A percentile compares a stretch with the other conserved stretches of the same genome.
Conservation (phyloP, 2,113 vertebrate genomes). For the Macrotis lagotis region DNA sequence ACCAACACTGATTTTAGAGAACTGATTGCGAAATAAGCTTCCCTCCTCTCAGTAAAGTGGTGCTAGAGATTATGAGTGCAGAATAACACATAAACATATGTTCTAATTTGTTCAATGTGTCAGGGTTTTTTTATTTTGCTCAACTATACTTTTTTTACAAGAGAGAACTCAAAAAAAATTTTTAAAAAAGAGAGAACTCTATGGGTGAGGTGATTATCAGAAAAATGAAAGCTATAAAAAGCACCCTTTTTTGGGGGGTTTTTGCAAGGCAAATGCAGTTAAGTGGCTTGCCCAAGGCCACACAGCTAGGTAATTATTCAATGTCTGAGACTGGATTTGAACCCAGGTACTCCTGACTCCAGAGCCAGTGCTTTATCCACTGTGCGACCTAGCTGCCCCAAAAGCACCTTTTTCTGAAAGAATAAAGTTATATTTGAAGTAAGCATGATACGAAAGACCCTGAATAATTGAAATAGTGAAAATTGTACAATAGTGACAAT, state of each 20-base stretch:
- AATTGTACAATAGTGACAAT: neutral
- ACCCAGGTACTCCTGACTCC: too few species aligned
- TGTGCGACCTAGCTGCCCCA: too few species aligned
- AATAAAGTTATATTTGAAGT: neutral
- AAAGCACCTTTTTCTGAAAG: neutral
- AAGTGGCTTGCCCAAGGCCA: too few species aligned
- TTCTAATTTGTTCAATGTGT: neutral
- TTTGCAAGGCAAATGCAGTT: too few species aligned
- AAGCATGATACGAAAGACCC: neutral
- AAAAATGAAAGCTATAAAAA: neutral
- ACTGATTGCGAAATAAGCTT: neutral
- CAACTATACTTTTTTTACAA: neutral
- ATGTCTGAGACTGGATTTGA: too few species aligned
- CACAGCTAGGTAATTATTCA: too few species aligned
- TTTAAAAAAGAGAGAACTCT: neutral
- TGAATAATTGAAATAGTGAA: neutral
- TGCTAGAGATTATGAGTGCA: neutral
- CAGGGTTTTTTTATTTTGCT: neutral
- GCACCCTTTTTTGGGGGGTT: neutral
- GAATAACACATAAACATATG: neutral
- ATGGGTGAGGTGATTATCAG: neutral
- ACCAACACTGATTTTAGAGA: neutral
- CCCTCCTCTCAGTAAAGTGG: neutral
- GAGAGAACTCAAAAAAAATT: neutral
- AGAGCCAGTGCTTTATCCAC: too few species aligned